Base-by-base conservation (phyloP, 2,113 vertebrate genomes). In the Scalopus aquaticus region DNA sequence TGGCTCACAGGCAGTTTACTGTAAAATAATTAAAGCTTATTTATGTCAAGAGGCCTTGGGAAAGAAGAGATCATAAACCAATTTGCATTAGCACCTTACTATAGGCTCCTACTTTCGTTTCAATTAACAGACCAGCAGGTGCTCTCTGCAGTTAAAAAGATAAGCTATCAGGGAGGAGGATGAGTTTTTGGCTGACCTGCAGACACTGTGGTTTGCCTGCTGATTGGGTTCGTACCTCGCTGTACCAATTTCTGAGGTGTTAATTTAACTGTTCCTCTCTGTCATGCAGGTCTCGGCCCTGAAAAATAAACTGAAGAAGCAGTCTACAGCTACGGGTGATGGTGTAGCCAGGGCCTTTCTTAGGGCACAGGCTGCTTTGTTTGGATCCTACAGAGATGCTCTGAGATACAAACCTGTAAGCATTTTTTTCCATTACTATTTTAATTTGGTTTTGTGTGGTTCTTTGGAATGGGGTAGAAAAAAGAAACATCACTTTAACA, bases 221-320 rank as follows among this genome's bases (percentile, higher is more conserved):
- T 98, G 98, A 99, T 99, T 98, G 98, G 98, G 98, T 98, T 98
- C 98, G 94, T 99, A 97, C 98, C 98, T 99, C 96, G 77, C 98
- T 98, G 98, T 98, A 98, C 99, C 99, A 99, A 99, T 99, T 99
- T 99, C 98, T 98, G 98, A 99, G 99, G 99, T 99, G 99, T 99
- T 99, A 99, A 99, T 99, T 99, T 99, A 99, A 99, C 99, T 98
- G 98, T 98, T 99, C 98, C 98, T 97, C 97, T 98, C 98, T 98
- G 98, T 98, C 97, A 54, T 82, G 81, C 98, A 99, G 99, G 98
- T 99, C 98, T 99, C 99, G 94, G 98, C 98, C 98, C 98, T 99
- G 98, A 99, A 99, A 98, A 99, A 98, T 97, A 99, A 99, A 98
- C 98, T 99, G 98, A 99, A 99, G 98, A 99, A 99, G 98, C 99